Evolutionary conservation across 2,113 vertebrate genomes (phyloP).

Genomic region (Seriola rivoliana): DNA sequence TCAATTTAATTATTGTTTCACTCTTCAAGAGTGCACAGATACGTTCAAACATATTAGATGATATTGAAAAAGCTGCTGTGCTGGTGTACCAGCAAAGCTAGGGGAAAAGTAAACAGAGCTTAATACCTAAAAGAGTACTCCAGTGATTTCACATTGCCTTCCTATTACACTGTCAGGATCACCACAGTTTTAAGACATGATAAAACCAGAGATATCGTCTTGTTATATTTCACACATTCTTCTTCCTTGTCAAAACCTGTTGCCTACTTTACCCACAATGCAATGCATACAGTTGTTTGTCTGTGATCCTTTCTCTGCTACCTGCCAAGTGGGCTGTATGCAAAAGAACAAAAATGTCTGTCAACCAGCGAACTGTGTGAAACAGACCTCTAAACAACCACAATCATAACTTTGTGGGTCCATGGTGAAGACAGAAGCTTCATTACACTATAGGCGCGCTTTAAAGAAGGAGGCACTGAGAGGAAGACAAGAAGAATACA

Average conservation of each 20-base stretch:
- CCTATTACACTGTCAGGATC: background rate
- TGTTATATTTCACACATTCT: background rate
- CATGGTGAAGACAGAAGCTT: background rate
- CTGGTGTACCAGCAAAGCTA: background rate
- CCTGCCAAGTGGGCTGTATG: background rate
- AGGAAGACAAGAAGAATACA: background rate
- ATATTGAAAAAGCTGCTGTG: background rate
- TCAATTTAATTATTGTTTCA: background rate
- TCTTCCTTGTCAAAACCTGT: slow-evolving; percentile 3
- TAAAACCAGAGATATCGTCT: background rate
- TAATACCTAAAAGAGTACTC: background rate
- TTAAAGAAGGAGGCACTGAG: background rate
- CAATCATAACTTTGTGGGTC: background rate
- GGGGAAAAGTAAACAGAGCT: background rate
- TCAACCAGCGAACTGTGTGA: background rate
- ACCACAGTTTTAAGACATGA: background rate
- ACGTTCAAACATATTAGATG: background rate
- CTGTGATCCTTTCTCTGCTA: background rate
- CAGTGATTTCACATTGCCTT: background rate
- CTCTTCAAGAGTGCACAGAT: background rate
- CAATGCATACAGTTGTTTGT: background rate
- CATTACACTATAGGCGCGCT: background rate
- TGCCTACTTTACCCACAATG: background rate
- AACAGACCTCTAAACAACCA: background rate
- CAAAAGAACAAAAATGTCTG: background rate